Conservation (phyloP, 2,797 vertebrate species). For the Discoglossus pictus region DNA sequence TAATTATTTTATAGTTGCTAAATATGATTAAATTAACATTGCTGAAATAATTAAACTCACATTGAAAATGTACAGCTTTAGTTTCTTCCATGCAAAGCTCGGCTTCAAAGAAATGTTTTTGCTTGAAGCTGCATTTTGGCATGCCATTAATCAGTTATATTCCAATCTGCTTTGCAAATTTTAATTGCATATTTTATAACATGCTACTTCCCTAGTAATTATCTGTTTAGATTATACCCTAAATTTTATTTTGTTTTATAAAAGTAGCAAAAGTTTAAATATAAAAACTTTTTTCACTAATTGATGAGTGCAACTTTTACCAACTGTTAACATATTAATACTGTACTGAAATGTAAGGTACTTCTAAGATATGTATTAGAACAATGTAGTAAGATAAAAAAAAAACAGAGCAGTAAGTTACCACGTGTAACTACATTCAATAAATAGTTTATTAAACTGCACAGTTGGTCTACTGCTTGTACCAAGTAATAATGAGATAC, state of each 20-base stretch:
- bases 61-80: conserved; percentile 20
- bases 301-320: background rate
- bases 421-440: no score
- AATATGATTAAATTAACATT: conserved; percentile 36
- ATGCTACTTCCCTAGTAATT: conserved; percentile 27
- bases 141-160: conserved; percentile 42
- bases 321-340: background rate
- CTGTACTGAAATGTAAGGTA: no score
- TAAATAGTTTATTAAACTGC: no score
- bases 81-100: conserved; percentile 7
- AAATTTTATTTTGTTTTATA: background rate
- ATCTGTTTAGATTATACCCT: conserved; percentile 16
- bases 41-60: conserved; percentile 20
- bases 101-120: conserved; percentile 46
- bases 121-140: conserved; percentile 41
- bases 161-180: conserved; percentile 32
- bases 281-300: background rate
- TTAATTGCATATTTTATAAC: conserved; percentile 30
- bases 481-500: no score
- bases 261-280: background rate
- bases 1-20: conserved; percentile 31
- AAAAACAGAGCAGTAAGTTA: no score
- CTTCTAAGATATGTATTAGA: no score
- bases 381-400: no score
- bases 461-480: no score